These are phyloP conservation scores for Euproctis similis DNA, from an alignment of 2,888 invertebrate species.

Conservation along the genomic window DNA sequence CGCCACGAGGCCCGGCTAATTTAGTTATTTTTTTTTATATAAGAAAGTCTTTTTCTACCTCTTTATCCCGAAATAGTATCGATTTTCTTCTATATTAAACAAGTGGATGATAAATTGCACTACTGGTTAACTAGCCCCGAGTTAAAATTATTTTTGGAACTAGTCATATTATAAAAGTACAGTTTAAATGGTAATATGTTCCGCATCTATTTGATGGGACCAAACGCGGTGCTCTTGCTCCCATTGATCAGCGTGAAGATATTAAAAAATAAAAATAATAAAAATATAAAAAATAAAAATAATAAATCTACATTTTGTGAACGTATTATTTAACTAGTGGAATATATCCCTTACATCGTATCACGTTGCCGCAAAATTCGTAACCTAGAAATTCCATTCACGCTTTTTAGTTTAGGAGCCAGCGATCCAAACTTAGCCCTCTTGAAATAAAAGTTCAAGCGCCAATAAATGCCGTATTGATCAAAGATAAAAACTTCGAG, in stretches of 20 bases:
- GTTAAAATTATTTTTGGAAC: no score
- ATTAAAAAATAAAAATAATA: neutral
- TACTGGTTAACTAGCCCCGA: no score
- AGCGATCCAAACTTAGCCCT: neutral
- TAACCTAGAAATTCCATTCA: slow-evolving; percentile 27
- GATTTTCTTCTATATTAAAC: no score
- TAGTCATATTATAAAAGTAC: no score
- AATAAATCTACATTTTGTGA: neutral
- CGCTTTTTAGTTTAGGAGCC: slow-evolving; percentile 18
- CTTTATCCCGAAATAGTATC: no score
- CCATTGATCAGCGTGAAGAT: neutral
- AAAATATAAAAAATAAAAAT: neutral
- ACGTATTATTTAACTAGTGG: no score
- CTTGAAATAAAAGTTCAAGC: slow-evolving; percentile 2
- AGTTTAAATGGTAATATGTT: no score
- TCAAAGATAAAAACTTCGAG: slow-evolving; percentile 1
- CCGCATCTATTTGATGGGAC: no score
- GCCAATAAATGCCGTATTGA: slow-evolving; percentile 1
- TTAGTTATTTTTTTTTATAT: no score
- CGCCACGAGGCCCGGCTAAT: no score
- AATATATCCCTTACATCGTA: slow-evolving; percentile 11
- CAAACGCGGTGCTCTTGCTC: neutral
- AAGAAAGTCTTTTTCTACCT: no score
- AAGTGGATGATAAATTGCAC: no score
- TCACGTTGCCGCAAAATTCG: slow-evolving; percentile 22